These are phyloP conservation scores for Potorous gilbertii DNA, from an alignment of 2,797 vertebrate genomes.

Conservation along the genomic window DNA sequence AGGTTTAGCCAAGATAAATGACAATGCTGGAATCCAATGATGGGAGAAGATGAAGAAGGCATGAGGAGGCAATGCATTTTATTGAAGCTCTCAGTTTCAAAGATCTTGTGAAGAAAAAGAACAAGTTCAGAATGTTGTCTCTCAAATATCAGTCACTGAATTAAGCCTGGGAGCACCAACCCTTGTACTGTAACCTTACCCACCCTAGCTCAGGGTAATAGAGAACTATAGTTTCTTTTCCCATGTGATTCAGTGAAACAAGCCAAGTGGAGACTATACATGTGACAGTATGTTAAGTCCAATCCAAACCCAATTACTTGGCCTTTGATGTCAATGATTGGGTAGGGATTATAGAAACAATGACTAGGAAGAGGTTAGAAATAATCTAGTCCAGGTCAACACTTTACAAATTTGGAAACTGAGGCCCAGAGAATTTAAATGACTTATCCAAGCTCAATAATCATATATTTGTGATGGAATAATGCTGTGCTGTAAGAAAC, in stretches of 20 bases:
- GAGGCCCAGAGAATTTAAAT: not conserved
- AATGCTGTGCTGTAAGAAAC: no score
- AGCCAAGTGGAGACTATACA: not conserved
- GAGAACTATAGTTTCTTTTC: not conserved
- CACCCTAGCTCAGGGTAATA: not conserved
- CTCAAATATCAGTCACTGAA: not conserved
- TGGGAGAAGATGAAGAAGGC: not conserved
- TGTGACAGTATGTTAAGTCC: not conserved
- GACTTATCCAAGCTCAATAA: not conserved
- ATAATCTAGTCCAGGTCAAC: not conserved
- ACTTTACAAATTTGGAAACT: not conserved
- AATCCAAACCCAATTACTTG: not conserved
- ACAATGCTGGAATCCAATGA: not conserved
- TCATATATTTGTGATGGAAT: no score
- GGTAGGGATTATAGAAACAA: not conserved
- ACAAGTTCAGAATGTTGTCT: not conserved
- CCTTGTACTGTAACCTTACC: not conserved
- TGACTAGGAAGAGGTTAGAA: not conserved
- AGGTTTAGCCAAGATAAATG: not conserved
- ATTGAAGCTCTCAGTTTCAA: not conserved
- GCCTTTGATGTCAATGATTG: not conserved
- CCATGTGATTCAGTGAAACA: not conserved
- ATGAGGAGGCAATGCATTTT: not conserved
- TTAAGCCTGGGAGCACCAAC: not conserved
- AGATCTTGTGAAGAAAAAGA: not conserved